Evolutionary conservation across 37 sponge, comb jelly and placozoan genomes (phyloP), one percentile per base, ranked within the genome.

Genomic region (Haliclona indistincta): DNA sequence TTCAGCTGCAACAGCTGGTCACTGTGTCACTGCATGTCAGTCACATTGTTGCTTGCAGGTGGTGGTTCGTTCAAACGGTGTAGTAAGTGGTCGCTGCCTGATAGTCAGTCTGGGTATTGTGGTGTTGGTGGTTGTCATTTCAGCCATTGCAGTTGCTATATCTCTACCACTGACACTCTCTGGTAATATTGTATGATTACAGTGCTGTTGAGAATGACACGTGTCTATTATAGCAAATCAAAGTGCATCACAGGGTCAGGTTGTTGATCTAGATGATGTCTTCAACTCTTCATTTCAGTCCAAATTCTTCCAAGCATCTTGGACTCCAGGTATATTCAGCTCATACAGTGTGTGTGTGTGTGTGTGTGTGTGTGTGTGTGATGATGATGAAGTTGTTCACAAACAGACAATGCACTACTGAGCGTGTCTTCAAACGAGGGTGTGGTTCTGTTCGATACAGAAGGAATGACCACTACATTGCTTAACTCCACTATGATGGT

Each of bases 231-330:
- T 47, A 47, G 51, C 60, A 25, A 8, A 20, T 58, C 6, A 20
- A 7, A 58, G 60, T 58, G 7, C 22, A 25, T 7, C 6, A n/a
- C n/a, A 20, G 22, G 26, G 7, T 6, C 11, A 58, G 13, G 6
- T 25, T 6, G 23, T 66, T 20, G 29, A 72, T 1, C 55, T 83
- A 56, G 69, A 83, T 4, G 83, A 83, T 74, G 76, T 83, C 8
- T 74, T 83, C 36, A 43, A 75, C 44, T 3, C 69, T 17, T 15
- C 36, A 8, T 74, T 74, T 35, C 0, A 41, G 8, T 2, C 60
- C 0, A 41, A 56, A 1, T 10, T 28, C 22, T 83, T 55, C 62
- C 4, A 29, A 19, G 83, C 62, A 26, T 30, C 33, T 34, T 83
- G 83, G 83, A 74, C 55, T 40, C 22, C 34, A 36, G 56, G 73